Evolutionary conservation across 2,113 vertebrate species (phyloP), one percentile per base, ranked within the genome.

Genomic region (Cervus canadensis): DNA sequence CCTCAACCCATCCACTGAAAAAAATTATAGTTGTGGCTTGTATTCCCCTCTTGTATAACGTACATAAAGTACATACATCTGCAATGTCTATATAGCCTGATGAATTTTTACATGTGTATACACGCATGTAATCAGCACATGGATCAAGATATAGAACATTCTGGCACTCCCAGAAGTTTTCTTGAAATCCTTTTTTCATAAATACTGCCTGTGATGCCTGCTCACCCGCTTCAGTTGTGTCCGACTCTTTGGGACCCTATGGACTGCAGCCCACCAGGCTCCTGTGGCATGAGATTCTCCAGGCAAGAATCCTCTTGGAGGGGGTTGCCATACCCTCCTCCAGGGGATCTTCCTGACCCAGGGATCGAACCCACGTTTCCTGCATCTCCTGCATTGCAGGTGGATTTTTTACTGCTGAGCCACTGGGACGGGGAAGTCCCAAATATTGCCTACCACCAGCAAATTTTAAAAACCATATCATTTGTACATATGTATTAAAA

Each of bases 101-200:
- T 78, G 40, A 45, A 79, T 52, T 88, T 94, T 85, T 71, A 78
- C 23, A 56, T 83, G 83, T 26, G 25, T 90, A 93, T 36, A 86
- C 6, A 56, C 16, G n/a, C 54, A 85, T 23, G 28, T 76, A 93
- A 62, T 40, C 9, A 91, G 52, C 43, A 52, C 19, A 82, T 88
- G 48, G 23, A 76, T 93, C 90, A 91, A 86, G 36, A 91, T 21
- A 85, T 74, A 96, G 79, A 81, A 81, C n/a, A 74, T 91, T 88
- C 48, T 45, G 95, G 52, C 71, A 54, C 57, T 36, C 36, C 43
- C 84, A 89, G 85, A 87, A 78, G 28, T 87, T 89, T 95, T 93
- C 33, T 56, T 6, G 21, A 50, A 83, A 71, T 82, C 82, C 10
- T 95, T 95, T 91, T 71, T 92, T 92, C 74, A 94, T 71, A 94